phyloP scores from a whole-genome alignment of 1,140 invertebrate genomes.

The Cecropterus lyciades region DNA sequence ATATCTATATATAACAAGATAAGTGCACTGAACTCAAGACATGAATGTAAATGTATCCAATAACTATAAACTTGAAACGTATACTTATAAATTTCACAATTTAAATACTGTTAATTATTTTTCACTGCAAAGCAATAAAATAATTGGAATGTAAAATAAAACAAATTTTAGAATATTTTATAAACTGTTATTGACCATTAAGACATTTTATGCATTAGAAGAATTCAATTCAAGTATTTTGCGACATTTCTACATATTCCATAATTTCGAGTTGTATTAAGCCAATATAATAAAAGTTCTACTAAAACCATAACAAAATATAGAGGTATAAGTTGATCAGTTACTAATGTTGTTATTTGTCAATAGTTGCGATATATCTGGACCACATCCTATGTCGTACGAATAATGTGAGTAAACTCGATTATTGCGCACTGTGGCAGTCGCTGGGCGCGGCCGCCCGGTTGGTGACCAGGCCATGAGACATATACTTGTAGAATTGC shows the following conservation, averaged over 20 bases:
- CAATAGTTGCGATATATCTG: background rate
- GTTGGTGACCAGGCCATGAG: background rate
- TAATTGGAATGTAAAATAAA: no score
- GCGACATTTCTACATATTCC: no score
- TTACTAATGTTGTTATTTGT: conserved; percentile 2
- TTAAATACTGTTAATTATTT: no score
- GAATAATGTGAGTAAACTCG: background rate
- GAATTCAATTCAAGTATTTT: no score
- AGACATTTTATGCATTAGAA: no score
- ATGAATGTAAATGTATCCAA: no score
- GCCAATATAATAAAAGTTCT: background rate
- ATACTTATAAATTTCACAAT: no score
- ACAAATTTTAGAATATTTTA: no score
- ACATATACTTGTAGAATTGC: background rate
- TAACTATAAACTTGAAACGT: no score
- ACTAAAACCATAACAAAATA: background rate
- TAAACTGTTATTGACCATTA: no score
- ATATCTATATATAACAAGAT: background rate
- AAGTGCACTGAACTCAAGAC: background rate
- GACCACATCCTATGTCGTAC: background rate
- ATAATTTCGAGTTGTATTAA: no score
- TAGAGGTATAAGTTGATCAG: background rate
- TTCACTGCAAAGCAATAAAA: no score
- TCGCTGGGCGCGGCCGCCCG: background rate
- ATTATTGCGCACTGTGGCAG: background rate